Evolutionary conservation across 2,113 vertebrate species (phyloP).

Genomic region (Camelus bactrianus): DNA sequence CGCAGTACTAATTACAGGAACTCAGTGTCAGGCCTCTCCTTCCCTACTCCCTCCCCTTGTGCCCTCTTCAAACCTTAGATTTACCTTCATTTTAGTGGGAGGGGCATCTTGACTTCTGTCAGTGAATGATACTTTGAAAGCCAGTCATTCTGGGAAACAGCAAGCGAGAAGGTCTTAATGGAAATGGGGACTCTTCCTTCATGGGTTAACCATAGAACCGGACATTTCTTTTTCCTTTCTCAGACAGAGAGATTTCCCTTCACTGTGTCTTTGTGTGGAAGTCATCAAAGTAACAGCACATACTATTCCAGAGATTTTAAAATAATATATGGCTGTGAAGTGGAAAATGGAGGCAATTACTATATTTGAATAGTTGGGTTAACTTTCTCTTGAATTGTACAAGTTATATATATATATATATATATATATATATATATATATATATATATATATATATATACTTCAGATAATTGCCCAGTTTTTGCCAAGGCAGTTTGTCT

Average conservation of each 20-base stretch:
- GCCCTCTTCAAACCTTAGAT: not conserved
- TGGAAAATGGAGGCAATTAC: not conserved
- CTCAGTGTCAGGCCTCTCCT: not conserved
- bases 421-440: too few species aligned
- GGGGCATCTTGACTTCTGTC: not conserved
- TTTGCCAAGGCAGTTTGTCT: not conserved
- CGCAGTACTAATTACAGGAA: too few species aligned
- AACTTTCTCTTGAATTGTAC: not conserved
- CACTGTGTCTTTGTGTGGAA: not conserved
- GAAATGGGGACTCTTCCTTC: not conserved
- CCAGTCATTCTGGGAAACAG: not conserved
- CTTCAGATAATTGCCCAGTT: not conserved
- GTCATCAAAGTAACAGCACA: not conserved
- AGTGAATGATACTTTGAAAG: not conserved
- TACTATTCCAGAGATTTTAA: not conserved
- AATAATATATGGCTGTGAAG: not conserved
- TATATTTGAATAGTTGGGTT: not conserved
- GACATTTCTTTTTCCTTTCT: not conserved
- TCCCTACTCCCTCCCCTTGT: too few species aligned
- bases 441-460: not conserved
- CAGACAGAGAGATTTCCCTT: not conserved
- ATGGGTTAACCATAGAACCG: not conserved
- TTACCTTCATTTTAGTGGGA: not conserved
- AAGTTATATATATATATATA: not conserved
- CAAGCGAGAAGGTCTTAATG: not conserved